These are phyloP conservation scores for Mamestra configurata DNA, from an alignment of 1,140 invertebrate genomes.

Conservation along the genomic window DNA sequence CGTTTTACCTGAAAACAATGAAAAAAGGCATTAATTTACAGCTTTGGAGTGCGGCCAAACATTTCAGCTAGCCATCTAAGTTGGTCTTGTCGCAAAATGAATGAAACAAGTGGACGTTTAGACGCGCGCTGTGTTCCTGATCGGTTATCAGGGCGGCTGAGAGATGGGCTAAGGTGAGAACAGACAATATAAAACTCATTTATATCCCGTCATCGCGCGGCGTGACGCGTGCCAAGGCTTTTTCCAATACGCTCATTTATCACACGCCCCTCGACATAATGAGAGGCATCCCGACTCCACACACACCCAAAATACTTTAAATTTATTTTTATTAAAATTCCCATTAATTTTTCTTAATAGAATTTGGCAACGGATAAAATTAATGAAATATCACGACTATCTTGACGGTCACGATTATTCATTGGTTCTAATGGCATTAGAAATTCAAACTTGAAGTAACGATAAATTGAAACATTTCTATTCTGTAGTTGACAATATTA, in stretches of 20 bases:
- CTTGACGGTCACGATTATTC: constrained; percentile 36
- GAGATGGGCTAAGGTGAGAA: constrained; percentile 81
- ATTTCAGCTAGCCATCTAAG: constrained; percentile 84
- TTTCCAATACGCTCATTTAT: constrained; percentile 85
- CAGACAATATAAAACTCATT: constrained; percentile 85
- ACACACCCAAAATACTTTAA: constrained; percentile 75
- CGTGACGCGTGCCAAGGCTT: constrained; percentile 82
- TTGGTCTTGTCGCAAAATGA: constrained; percentile 82
- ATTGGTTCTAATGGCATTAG: constrained; percentile 19
- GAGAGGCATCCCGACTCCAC: constrained; percentile 75
- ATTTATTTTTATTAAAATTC: constrained; percentile 69
- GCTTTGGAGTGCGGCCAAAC: constrained; percentile 81
- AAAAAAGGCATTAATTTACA: constrained; percentile 85
- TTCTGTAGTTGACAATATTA: neutral
- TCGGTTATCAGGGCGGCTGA: constrained; percentile 75
- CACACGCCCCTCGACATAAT: constrained; percentile 80
- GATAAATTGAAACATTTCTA: constrained; percentile 24
- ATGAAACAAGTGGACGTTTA: constrained; percentile 77
- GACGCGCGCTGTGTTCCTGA: constrained; percentile 70
- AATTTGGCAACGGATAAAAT: constrained; percentile 53
- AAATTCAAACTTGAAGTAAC: constrained; percentile 7
- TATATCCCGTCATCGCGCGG: constrained; percentile 84
- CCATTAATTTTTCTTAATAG: constrained; percentile 59
- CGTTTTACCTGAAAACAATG: constrained; percentile 87
- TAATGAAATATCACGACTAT: constrained; percentile 42